These are phyloP conservation scores for Ophioninae sp. DNA, from an alignment of 2,888 invertebrate genomes.

Conservation along the genomic window DNA sequence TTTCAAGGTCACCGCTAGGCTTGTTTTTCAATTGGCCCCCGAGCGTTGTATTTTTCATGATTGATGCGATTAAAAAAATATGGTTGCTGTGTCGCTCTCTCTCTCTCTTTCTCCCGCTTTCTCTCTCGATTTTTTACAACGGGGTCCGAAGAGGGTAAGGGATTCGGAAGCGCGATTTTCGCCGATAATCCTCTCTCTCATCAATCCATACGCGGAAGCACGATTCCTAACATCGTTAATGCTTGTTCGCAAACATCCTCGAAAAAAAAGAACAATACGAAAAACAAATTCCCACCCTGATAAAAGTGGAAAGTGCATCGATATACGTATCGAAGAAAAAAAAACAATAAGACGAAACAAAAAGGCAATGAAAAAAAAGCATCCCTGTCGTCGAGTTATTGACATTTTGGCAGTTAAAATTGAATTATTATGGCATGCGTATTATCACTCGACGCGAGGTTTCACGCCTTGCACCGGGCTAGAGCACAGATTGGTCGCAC, in stretches of 20 bases:
- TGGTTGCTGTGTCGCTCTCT: no score
- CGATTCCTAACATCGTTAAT: not conserved
- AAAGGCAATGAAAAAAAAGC: slow-evolving; percentile 45
- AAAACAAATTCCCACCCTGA: not conserved
- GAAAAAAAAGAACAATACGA: not conserved
- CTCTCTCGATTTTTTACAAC: slow-evolving; percentile 9
- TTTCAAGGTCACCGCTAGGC: not conserved
- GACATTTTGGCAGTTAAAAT: slow-evolving; percentile 73
- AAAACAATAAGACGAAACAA: not conserved
- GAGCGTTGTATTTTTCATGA: slow-evolving; percentile 27
- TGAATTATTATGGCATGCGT: slow-evolving; percentile 64
- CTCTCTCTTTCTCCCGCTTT: slow-evolving; percentile 6
- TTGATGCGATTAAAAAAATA: not conserved
- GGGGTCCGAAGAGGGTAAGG: not conserved
- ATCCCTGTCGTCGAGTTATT: slow-evolving; percentile 55
- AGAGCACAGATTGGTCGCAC: slow-evolving; percentile 12
- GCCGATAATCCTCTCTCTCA: not conserved
- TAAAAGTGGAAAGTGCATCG: not conserved
- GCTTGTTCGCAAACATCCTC: not conserved
- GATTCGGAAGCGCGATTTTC: not conserved
- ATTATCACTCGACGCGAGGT: slow-evolving; percentile 63
- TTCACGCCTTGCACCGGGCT: slow-evolving; percentile 9
- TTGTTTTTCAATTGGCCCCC: not conserved
- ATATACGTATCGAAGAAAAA: not conserved
- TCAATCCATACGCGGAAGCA: not conserved